phyloP scores from a whole-genome alignment of 2,113 vertebrate genomes.

The Gavia stellata region DNA sequence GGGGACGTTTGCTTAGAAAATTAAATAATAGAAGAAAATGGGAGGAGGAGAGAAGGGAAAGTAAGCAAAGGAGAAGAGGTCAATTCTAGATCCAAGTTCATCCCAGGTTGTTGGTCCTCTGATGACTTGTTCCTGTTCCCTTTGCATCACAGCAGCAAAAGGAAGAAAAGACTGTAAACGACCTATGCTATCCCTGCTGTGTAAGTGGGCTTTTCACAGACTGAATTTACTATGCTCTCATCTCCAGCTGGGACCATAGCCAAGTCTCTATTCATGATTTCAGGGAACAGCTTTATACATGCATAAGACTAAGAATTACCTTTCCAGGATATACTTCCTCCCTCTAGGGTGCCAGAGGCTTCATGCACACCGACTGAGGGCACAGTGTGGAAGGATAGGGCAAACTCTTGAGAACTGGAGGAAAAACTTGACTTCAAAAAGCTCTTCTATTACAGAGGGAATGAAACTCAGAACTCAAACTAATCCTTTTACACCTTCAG shows the following conservation, averaged over 20 bases:
- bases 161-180: not conserved
- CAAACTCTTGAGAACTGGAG: not conserved
- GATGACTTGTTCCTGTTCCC: not conserved
- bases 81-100: not conserved
- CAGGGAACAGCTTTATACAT: not conserved
- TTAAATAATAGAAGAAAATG: constrained; percentile 65
- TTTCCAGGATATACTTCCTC: not conserved
- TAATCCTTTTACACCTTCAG: not conserved
- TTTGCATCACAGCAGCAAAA: not conserved
- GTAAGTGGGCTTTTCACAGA: not conserved
- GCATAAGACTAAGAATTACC: not conserved
- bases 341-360: not conserved
- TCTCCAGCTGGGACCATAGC: not conserved
- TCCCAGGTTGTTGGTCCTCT: not conserved
- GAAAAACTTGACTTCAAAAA: not conserved
- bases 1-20: constrained; percentile 66
- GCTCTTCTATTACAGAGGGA: not conserved
- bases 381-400: not conserved
- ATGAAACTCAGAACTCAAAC: not conserved
- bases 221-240: constrained; percentile 4
- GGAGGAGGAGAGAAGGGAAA: constrained; percentile 28
- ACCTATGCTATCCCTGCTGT: not conserved
- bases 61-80: not conserved
- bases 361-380: not conserved
- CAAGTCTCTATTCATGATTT: not conserved